Evolutionary conservation across 2,888 invertebrate genomes (phyloP), one percentile per base, ranked within the genome.

Genomic region (Himalopsyche anomala): DNA sequence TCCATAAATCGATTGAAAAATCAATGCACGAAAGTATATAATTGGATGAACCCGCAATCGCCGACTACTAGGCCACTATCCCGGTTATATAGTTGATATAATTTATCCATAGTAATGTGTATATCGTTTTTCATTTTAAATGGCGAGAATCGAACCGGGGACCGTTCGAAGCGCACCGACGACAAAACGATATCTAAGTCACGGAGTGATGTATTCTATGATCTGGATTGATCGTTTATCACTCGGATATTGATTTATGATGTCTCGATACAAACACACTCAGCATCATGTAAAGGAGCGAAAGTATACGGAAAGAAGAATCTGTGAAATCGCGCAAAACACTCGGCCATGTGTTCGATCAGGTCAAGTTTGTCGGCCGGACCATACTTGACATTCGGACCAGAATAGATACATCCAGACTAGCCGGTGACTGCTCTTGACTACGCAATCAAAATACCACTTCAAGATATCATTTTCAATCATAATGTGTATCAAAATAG

Each of bases 341-440:
- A 62, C 19, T 28, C 62, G 62, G 62, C 62, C 62, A 62, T 62
- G 62, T 62, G 62, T 62, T 62, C 62, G 62, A 62, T 62, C 62
- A 3, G 62, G 62, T 62, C 62, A 62, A 62, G 62, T 62, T 51
- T 62, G 62, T 5, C 62, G 62, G 62, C 62, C 62, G 62, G 62
- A 62, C 62, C 62, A 62, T 62, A 62, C 62, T 62, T 62, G 62
- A 62, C 62, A 62, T 62, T 62, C 62, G 28, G 62, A 62, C 62
- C 62, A 62, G 19, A 62, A 62, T 62, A 62, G 17, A 19, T 62
- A 3, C 28, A 28, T 62, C 62, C 28, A 62, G 62, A n/a, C 62
- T 19, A 62, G 62, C n/a, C 11, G 62, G 28, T 62, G 62, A 9
- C 62, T 28, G 62, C 8, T 19, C 62, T 19, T 62, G 62, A 62